Base-by-base conservation (phyloP, 2,797 vertebrate species). In the Pantherophis alleghaniensis region DNA sequence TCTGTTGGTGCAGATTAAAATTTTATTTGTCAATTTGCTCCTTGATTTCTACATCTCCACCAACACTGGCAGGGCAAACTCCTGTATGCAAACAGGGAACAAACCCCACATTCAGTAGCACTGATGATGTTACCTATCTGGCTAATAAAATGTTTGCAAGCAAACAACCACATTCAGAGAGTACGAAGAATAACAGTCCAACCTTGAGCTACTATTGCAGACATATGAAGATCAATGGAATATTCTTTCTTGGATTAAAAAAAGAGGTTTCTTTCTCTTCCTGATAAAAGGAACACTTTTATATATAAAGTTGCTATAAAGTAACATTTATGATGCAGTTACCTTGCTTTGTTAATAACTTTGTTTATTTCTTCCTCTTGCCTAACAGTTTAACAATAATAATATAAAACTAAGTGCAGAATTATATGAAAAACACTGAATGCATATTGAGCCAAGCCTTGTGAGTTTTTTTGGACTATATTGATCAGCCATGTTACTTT, bases 401-500 rank as follows among this genome's bases (percentile, higher is more conserved):
- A 86, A 61, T 86, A 20, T 61, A 86, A 63, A 83, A 86, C 22
- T 90, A 90, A 28, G 9, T 57, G 2, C 47, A 42, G 51, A 63
- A 3, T 57, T 37, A 91, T 42, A 87, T 24, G 37, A 59, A 93
- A 56, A 42, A 14, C 28, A 51, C 16, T 57, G 59, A 53, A 55
- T 87, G 10, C 61, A 16, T 90, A 14, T n/a, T 28, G 61, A 91
- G 92, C 83, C 55, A 93, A 93, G 87, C 88, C 37, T 87, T 86
- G 90, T 74, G 53, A 53, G 3, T 3, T 32, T 60, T 60, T 47
- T 53, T 88, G 90, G 90, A 87, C 60, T 42, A 79, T 91, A 37
- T 56, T 59, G 53, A 60, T 28, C 83, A 90, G n/a, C 89, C 61
- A 87, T 37, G 42, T 42, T 42, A 42, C 42, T 42, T 42, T 69